Base-by-base conservation (phyloP, 2,113 vertebrate genomes). In the Andinoacara biseriatus region DNA sequence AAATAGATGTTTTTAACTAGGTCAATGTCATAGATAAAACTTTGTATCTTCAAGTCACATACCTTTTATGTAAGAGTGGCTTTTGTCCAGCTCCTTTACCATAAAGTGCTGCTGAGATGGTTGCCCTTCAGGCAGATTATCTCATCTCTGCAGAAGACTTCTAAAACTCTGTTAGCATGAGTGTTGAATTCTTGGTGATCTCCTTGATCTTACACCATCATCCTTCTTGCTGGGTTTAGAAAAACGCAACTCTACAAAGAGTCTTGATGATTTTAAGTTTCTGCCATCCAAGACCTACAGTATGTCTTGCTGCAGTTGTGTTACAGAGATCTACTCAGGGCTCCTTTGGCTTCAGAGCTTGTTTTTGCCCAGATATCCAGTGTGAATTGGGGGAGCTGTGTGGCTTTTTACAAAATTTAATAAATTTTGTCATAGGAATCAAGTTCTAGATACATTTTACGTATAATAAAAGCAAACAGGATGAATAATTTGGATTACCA, bases 1-100 rank as follows among this genome's bases (percentile, higher is more conserved):
- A 72, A 2, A 72, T 46, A 33, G 67, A 72, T 72, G n/a, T 72
- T 54, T n/a, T 54, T 72, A 72, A 72, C 67, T 54, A 72, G 46
- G 67, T 72, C 46, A 72, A 3, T 72, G 67, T 54, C 67, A 72
- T 29, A 33, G 67, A 54, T 54, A 54, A 72, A 72, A 26, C 24
- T 54, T 54, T 18, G 18, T 0, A 10, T 72, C 26, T 72, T 31
- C 10, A 72, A 72, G 10, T 54, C 26, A 33, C 20, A 69, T 31
- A 17, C 20, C 10, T 72, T 72, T 52, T 52, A 18, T 26, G 31
- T 52, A 31, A 8, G 20, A 52, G 67, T 31, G 46, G 46, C 17
- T 14, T 54, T 72, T 52, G 46, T 72, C 10, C 20, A 6, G 13
- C 26, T 72, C 3, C 46, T 31, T 10, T 54, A 52, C 5, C 10